A percentile compares a stretch with the other conserved stretches of the same genome.
These are phyloP conservation scores for Acanthurus tractus DNA, from an alignment of 2,797 vertebrate genomes.

Conservation along the genomic window DNA sequence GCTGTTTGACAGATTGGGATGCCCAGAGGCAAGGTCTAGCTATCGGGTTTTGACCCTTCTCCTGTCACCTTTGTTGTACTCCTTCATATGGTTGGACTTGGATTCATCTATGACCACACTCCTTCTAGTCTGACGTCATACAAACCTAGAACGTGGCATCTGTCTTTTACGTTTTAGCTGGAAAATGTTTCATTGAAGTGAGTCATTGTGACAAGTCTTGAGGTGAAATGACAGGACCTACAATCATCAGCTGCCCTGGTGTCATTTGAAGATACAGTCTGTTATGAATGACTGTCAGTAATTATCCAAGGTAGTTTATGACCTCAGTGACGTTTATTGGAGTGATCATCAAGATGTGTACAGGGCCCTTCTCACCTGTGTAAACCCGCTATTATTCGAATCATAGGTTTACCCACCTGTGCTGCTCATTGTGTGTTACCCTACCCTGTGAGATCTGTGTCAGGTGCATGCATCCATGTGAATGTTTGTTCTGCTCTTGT, in stretches of 20 bases:
- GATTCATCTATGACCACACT: conserved; percentile 24
- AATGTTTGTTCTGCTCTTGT: conserved; percentile 22
- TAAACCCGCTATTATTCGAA: conserved; percentile 60
- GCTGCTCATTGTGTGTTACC: neutral
- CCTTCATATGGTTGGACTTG: conserved; percentile 8
- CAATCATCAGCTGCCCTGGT: conserved; percentile 53
- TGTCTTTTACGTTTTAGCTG: conserved; percentile 37
- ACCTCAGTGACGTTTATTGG: conserved; percentile 26
- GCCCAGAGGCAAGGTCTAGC: conserved; percentile 58
- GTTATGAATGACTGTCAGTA: conserved; percentile 24
- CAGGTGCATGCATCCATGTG: neutral
- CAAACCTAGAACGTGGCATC: neutral
- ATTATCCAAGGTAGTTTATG: conserved; percentile 24
- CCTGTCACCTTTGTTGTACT: conserved; percentile 29
- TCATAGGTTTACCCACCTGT: conserved; percentile 33
- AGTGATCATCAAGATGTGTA: conserved; percentile 14
- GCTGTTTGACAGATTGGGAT: conserved; percentile 40
- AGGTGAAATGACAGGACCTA: conserved; percentile 44
- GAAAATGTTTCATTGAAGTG: conserved; percentile 58
- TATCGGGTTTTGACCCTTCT: conserved; percentile 47
- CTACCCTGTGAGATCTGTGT: conserved; percentile 10
- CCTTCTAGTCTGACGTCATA: conserved; percentile 4
- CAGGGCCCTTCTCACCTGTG: conserved; percentile 22
- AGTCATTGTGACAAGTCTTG: conserved; percentile 63
- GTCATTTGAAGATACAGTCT: conserved; percentile 32